A percentile compares a stretch with the other conserved stretches of the same genome.
Evolutionary conservation across 64 coral and sea anemone genomes (phyloP).

Genomic region (Stichodactyla helianthus): DNA sequence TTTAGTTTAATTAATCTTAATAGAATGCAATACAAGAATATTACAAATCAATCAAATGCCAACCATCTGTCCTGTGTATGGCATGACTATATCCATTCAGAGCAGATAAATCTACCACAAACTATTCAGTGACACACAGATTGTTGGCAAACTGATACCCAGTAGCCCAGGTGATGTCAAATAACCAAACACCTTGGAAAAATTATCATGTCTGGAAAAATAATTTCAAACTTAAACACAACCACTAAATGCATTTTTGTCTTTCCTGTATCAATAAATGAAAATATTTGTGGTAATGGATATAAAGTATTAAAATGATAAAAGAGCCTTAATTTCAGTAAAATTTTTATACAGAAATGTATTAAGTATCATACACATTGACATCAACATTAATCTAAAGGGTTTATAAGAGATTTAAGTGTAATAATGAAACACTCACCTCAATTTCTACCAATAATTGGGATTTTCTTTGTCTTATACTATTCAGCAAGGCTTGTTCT

Average conservation of each 20-base stretch:
- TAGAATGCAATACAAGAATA: neutral
- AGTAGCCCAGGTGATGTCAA: neutral
- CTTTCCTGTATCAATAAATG: too few species aligned
- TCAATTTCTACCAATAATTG: constrained; percentile 80
- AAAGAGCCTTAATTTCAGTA: too few species aligned
- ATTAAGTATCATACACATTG: too few species aligned
- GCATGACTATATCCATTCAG: neutral
- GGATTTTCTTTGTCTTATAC: constrained; percentile 71
- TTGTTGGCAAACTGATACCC: neutral
- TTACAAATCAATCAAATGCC: neutral
- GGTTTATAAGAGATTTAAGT: too few species aligned
- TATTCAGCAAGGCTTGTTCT: constrained; percentile 65
- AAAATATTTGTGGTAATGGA: too few species aligned
- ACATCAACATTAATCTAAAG: too few species aligned
- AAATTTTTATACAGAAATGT: too few species aligned
- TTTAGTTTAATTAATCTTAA: neutral
- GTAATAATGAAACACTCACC: constrained; percentile 17
- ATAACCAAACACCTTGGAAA: neutral
- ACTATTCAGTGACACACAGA: neutral
- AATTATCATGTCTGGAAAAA: neutral
- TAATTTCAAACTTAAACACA: too few species aligned
- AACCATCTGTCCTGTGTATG: neutral
- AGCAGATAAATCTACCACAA: constrained; percentile 8
- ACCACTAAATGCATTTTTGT: neutral
- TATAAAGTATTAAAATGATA: too few species aligned